Base-by-base conservation (phyloP, 2,888 invertebrate species). In the Ceratothoa steindachneri region DNA sequence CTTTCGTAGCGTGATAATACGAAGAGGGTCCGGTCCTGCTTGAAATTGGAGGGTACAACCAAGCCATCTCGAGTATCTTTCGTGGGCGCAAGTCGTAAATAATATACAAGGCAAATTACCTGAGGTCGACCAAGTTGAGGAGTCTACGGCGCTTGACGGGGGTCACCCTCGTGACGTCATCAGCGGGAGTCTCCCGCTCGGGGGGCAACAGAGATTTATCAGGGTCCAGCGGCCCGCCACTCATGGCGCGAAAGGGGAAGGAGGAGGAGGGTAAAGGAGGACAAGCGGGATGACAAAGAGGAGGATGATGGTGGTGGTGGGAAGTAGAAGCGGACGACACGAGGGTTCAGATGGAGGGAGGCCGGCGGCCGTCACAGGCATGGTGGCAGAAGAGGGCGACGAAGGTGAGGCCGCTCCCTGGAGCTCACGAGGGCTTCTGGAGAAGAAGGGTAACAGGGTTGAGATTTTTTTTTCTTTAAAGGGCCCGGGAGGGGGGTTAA, bases 71-170 rank as follows among this genome's bases (percentile, higher is more conserved):
- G n/a, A n/a, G n/a, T n/a, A n/a, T n/a, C n/a, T n/a, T n/a, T n/a
- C n/a, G n/a, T n/a, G n/a, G n/a, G n/a, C n/a, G n/a, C n/a, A n/a
- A n/a, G n/a, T n/a, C n/a, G n/a, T n/a, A n/a, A n/a, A n/a, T n/a
- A n/a, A n/a, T n/a, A 51, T n/a, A 51, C 52, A 15, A 51, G n/a
- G 52, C 19, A 19, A 51, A 15, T 72, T 72, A 72, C 75, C 75
- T 75, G 72, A 75, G 72, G 53, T 75, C 75, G 19, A 75, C 75
- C 65, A 75, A 41, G 41, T 72, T 72, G 66, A 75, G 53, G 31
- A 75, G 30, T 28, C 75, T 30, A 2, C 75, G 72, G 27, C 72
- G 31, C 55, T 72, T 75, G 60, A 72, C 69, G n/a, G 75, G 75
- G 30, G 75, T 72, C 52, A 66, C 69, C 29, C 70, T 69, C 15